A percentile compares a stretch with the other conserved stretches of the same genome.
These are phyloP conservation scores for Crenichthys baileyi DNA, from an alignment of 2,797 vertebrate species.

Conservation along the genomic window DNA sequence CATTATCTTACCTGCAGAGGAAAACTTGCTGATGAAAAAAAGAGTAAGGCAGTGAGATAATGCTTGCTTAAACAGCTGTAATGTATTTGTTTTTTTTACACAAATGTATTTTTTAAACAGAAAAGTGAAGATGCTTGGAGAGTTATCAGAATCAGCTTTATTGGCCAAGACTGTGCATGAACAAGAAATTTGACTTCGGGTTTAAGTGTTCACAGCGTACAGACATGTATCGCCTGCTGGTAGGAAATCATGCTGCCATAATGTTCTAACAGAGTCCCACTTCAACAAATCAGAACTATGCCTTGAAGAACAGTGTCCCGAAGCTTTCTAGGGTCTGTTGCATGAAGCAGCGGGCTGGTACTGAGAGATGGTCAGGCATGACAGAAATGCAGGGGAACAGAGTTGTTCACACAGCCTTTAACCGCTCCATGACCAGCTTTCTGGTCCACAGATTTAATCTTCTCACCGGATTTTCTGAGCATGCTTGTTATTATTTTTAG, in stretches of 20 bases:
- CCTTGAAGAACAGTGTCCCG: slow-evolving; percentile 6
- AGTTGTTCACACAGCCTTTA: slow-evolving; percentile 62
- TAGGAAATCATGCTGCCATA: too few species aligned
- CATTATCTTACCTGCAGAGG: not conserved
- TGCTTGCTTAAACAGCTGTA: too few species aligned
- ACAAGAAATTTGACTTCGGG: too few species aligned
- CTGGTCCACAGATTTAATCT: slow-evolving; percentile 44
- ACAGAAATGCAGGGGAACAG: slow-evolving; percentile 56
- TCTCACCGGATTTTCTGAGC: slow-evolving; percentile 18
- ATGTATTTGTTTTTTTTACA: too few species aligned
- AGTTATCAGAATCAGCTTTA: too few species aligned
- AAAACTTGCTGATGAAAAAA: not conserved
- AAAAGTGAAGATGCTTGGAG: too few species aligned
- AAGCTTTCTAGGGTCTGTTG: slow-evolving; percentile 14
- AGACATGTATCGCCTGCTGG: too few species aligned
- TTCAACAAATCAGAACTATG: slow-evolving; percentile 8
- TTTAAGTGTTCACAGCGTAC: too few species aligned
- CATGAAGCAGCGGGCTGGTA: slow-evolving; percentile 9
- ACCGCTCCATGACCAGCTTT: slow-evolving; percentile 32
- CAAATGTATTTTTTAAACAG: too few species aligned
- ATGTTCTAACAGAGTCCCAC: too few species aligned
- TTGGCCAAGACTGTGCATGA: too few species aligned
- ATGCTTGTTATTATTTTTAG: not conserved
- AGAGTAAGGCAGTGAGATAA: too few species aligned
- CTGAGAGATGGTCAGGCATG: slow-evolving; percentile 37